These are phyloP conservation scores for Dicyrtoma fusca DNA, from an alignment of 2,888 invertebrate species.

Conservation along the genomic window DNA sequence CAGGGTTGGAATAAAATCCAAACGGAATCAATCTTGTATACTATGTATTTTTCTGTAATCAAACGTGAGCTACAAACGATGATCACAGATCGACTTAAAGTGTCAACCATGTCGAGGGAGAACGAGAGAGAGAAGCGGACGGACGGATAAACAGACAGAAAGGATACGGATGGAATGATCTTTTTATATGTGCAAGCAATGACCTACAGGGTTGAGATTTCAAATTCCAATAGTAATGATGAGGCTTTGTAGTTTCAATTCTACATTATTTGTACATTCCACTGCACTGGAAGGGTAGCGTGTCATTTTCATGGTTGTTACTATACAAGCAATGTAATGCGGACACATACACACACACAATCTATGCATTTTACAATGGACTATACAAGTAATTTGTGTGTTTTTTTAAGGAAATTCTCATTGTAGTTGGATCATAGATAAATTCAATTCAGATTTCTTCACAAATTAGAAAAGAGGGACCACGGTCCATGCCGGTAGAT, in stretches of 20 bases:
- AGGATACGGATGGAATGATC: constrained; percentile 5
- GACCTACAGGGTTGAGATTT: constrained; percentile 26
- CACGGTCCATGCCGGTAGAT: too few species aligned
- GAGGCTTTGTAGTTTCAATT: not conserved
- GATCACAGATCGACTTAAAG: constrained; percentile 14
- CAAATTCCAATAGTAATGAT: constrained; percentile 13
- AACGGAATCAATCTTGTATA: constrained; percentile 19
- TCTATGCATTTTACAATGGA: too few species aligned
- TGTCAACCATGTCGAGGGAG: constrained; percentile 13
- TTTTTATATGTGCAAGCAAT: constrained; percentile 25
- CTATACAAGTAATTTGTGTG: not conserved
- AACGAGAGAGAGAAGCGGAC: not conserved
- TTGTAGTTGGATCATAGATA: too few species aligned
- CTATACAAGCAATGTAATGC: too few species aligned
- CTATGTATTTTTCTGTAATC: not conserved
- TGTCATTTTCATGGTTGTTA: too few species aligned
- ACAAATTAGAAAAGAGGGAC: too few species aligned
- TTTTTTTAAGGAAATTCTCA: constrained; percentile 6
- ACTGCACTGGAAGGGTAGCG: not conserved
- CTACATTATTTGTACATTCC: not conserved
- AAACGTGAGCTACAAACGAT: not conserved
- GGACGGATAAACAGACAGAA: not conserved
- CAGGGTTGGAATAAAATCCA: constrained; percentile 15
- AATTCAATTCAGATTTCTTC: too few species aligned
- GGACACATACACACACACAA: not conserved